Conservation (phyloP, 1,140 invertebrate genomes). For the Yoshiicerus persimilis region DNA sequence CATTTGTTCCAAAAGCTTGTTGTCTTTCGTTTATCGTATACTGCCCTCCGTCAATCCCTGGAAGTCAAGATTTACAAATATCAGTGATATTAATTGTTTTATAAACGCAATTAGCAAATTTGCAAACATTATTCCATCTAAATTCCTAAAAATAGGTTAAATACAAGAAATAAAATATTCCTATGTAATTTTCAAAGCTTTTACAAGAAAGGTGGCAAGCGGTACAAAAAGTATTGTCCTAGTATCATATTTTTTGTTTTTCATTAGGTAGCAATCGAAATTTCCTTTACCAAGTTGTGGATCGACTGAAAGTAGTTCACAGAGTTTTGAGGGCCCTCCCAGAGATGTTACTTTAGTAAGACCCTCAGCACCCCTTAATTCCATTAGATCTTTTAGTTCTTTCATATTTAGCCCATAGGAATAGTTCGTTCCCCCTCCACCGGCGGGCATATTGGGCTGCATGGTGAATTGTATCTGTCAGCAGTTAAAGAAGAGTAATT, state of each 20-base stretch:
- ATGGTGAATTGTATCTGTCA: neutral
- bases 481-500: neutral
- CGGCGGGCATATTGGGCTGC: neutral
- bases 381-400: conserved; percentile 64
- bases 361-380: conserved; percentile 61
- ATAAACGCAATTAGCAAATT: too few species aligned
- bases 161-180: too few species aligned
- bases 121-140: too few species aligned
- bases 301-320: conserved; percentile 62
- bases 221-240: too few species aligned
- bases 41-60: conserved; percentile 56
- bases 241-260: too few species aligned
- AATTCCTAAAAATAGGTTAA: too few species aligned
- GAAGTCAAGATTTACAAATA: too few species aligned
- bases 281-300: conserved; percentile 59
- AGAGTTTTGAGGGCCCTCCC: conserved; percentile 61
- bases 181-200: too few species aligned
- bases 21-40: conserved; percentile 57
- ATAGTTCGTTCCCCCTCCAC: neutral
- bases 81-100: too few species aligned
- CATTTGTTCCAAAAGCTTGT: conserved; percentile 64
- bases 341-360: conserved; percentile 58
- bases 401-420: neutral
- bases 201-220: too few species aligned
- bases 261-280: too few species aligned